Percentiles rank a stretch among this genome's conserved stretches.
Conservation (phyloP, 2,888 invertebrate species). For the Aspidiotus destructor region DNA sequence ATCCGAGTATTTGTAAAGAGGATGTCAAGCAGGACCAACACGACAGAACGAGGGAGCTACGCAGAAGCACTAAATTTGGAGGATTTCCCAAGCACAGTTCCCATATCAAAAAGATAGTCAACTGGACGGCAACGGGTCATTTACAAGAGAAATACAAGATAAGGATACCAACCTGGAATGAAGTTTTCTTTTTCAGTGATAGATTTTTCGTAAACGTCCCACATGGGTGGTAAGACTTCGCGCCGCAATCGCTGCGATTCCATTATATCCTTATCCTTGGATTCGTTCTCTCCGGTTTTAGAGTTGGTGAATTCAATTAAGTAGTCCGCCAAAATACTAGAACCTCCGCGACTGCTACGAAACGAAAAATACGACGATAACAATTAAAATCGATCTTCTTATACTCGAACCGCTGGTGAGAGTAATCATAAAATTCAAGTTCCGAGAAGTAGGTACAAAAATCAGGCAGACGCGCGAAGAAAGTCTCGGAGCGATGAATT, state of each 20-base stretch:
- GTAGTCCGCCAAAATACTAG: conserved; percentile 37
- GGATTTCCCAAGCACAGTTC: too few relatives aligned
- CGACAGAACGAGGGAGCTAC: too few relatives aligned
- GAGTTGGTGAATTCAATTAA: conserved; percentile 37
- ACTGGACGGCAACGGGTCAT: too few relatives aligned
- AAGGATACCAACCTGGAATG: neutral
- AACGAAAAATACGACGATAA: neutral
- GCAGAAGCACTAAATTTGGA: too few relatives aligned
- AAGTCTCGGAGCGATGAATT: too few relatives aligned
- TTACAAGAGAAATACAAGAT: too few relatives aligned
- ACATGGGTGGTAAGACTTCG: conserved; percentile 39
- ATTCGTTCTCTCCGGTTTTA: conserved; percentile 34
- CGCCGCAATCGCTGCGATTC: conserved; percentile 37
- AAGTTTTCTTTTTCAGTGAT: conserved; percentile 34
- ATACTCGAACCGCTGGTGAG: neutral
- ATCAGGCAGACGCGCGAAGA: neutral
- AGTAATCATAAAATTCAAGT: neutral
- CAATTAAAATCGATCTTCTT: neutral
- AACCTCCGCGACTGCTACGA: conserved; percentile 31
- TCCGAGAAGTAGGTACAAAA: neutral
- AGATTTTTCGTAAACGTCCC: conserved; percentile 40
- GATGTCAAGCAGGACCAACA: too few relatives aligned
- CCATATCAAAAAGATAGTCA: too few relatives aligned
- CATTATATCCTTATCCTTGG: conserved; percentile 38
- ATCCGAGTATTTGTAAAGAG: too few relatives aligned